These are phyloP conservation scores for Neria commutata DNA, from an alignment of 2,888 invertebrate species.

Conservation along the genomic window DNA sequence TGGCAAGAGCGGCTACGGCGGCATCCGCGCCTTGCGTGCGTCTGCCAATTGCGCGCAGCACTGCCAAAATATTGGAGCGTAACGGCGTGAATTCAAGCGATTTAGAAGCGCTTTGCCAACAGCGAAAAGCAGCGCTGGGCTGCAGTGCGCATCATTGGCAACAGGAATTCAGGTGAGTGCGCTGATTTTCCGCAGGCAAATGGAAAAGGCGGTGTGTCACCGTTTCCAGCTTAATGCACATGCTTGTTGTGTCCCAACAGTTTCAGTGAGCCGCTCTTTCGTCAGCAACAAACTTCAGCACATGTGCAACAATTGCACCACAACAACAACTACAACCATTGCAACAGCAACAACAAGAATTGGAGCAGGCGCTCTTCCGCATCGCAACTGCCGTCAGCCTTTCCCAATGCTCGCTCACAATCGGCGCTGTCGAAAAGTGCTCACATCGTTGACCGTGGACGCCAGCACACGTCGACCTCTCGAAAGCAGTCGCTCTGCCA, in stretches of 20 bases:
- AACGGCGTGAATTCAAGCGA: constrained; percentile 41
- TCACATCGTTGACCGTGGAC: background rate
- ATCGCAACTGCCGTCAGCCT: background rate
- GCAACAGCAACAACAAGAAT: no score
- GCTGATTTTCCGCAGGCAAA: constrained; percentile 7
- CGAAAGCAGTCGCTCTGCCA: no score
- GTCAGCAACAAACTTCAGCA: background rate
- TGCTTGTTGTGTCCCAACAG: no score
- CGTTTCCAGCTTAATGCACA: no score
- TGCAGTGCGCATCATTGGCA: background rate
- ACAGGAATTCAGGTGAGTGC: constrained; percentile 1
- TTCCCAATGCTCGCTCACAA: no score
- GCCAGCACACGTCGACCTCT: background rate
- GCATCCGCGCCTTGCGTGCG: constrained; percentile 28
- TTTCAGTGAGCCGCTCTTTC: no score
- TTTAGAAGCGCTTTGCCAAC: constrained; percentile 11
- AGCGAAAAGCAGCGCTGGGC: background rate
- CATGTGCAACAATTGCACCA: background rate
- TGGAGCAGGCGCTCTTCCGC: no score
- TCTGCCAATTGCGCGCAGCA: constrained; percentile 45
- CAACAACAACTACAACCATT: background rate
- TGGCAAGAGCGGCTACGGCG: constrained; percentile 2
- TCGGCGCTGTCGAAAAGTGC: no score
- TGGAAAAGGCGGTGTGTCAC: no score
- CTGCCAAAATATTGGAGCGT: constrained; percentile 45